phyloP scores from a whole-genome alignment of 1,140 invertebrate species.

The Rhyacophila brunnea region DNA sequence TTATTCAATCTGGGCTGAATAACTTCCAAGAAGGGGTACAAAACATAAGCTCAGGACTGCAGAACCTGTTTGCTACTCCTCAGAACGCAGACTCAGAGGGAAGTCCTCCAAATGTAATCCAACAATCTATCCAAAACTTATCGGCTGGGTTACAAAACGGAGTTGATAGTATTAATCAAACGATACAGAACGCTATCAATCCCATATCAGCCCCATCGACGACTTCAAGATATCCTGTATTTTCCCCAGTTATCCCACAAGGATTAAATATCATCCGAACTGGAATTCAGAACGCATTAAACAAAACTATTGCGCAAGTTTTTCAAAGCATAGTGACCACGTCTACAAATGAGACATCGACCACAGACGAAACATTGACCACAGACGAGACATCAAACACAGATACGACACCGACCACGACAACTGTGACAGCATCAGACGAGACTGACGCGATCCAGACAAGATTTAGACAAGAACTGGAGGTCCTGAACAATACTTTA shows the following conservation, averaged over 20 bases:
- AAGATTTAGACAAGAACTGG: slow-evolving; percentile 12
- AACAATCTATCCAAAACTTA: slow-evolving; percentile 22
- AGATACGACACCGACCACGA: no score
- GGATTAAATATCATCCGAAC: slow-evolving; percentile 10
- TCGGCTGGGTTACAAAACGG: slow-evolving; percentile 13
- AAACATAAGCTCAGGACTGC: slow-evolving; percentile 7
- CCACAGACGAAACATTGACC: not conserved
- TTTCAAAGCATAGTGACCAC: not conserved
- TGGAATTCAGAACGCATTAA: slow-evolving; percentile 11
- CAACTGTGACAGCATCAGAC: no score
- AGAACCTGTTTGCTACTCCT: slow-evolving; percentile 3
- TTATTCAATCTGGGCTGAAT: slow-evolving; percentile 16
- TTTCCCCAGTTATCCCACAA: slow-evolving; percentile 7
- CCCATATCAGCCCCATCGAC: not conserved
- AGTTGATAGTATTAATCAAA: slow-evolving; percentile 25
- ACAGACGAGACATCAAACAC: not conserved
- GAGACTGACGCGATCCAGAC: slow-evolving; percentile 6
- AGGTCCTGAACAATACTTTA: slow-evolving; percentile 17
- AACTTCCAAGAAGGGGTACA: slow-evolving; percentile 10
- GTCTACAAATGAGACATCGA: not conserved
- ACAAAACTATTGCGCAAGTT: not conserved
- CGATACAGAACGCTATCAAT: slow-evolving; percentile 29
- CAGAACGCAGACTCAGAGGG: not conserved
- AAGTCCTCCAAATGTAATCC: slow-evolving; percentile 6
- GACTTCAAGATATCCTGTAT: slow-evolving; percentile 2